Evolutionary conservation across 2,797 vertebrate genomes (phyloP).

Genomic region (Enteromius radiatus): DNA sequence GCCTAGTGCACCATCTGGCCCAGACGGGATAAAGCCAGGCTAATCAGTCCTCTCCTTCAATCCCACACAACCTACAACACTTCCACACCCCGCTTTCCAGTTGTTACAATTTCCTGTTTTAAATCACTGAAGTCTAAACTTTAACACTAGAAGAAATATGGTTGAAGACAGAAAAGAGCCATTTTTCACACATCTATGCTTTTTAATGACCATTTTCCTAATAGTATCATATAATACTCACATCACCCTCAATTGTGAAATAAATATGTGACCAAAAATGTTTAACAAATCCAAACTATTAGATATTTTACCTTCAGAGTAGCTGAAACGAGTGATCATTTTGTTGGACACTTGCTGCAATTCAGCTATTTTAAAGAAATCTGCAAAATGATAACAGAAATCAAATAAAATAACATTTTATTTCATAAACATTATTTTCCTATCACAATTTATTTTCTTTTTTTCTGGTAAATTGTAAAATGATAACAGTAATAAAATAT

Average conservation of each 20-base stretch:
- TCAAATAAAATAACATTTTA: too few species aligned
- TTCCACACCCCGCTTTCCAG: conserved; percentile 6
- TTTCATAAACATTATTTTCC: too few species aligned
- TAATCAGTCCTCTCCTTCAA: conserved; percentile 72
- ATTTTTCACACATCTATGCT: neutral
- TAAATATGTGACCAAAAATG: neutral
- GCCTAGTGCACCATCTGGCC: conserved; percentile 79
- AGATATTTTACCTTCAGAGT: neutral
- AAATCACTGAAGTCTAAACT: conserved; percentile 12
- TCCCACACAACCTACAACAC: conserved; percentile 28
- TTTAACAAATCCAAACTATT: neutral
- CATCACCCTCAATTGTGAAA: neutral
- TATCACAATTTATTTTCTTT: too few species aligned
- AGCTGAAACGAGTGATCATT: neutral
- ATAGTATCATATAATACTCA: neutral
- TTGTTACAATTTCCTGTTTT: conserved; percentile 25
- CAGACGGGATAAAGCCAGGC: conserved; percentile 71
- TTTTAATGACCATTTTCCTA: neutral
- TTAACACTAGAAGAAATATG: neutral
- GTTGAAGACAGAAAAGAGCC: neutral
- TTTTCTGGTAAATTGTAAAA: neutral
- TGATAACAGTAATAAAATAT: neutral
- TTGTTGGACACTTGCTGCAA: neutral
- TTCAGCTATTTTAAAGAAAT: neutral
- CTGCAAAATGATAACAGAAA: neutral